Percentiles rank a stretch among this genome's conserved stretches.
These are phyloP conservation scores for Trissolcus brochymenae DNA, from an alignment of 2,888 invertebrate species.

Conservation along the genomic window DNA sequence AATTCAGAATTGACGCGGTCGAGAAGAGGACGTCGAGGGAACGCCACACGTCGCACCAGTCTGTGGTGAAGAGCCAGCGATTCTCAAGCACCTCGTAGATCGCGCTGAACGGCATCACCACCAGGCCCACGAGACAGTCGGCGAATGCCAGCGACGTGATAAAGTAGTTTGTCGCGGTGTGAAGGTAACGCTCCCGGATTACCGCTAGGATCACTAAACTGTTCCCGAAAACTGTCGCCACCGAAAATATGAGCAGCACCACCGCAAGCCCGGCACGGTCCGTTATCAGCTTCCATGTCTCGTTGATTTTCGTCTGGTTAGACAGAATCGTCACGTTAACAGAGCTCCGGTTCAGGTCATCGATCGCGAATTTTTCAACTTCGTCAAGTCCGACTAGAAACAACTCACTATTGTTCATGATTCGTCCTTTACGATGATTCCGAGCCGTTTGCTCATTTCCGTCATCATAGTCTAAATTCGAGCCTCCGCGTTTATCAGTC, in stretches of 20 bases:
- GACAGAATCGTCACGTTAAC: constrained; percentile 64
- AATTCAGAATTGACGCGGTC: constrained; percentile 97
- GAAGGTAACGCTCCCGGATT: constrained; percentile 92
- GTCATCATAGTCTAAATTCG: constrained; percentile 60
- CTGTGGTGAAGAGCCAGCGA: constrained; percentile 95
- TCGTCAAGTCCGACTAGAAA: constrained; percentile 70
- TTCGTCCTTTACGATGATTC: constrained; percentile 47
- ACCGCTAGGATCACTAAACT: constrained; percentile 96
- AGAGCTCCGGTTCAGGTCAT: constrained; percentile 63
- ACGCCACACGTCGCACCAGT: constrained; percentile 99
- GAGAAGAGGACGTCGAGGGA: constrained; percentile 97
- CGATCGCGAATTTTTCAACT: constrained; percentile 62
- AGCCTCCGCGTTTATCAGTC: constrained; percentile 48
- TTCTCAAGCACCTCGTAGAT: constrained; percentile 92
- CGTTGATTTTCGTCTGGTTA: constrained; percentile 62
- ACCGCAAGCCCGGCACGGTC: constrained; percentile 88
- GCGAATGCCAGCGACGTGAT: constrained; percentile 97
- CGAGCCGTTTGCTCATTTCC: constrained; percentile 37
- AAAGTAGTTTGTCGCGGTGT: constrained; percentile 98
- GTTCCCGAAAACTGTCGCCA: constrained; percentile 97
- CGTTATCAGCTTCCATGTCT: constrained; percentile 78
- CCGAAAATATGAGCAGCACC: constrained; percentile 89
- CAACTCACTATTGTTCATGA: constrained; percentile 72
- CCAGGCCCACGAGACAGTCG: constrained; percentile 95
- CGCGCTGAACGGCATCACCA: constrained; percentile 98